phyloP scores from a whole-genome alignment of 2,888 invertebrate genomes.

The Ferrisia virgata region DNA sequence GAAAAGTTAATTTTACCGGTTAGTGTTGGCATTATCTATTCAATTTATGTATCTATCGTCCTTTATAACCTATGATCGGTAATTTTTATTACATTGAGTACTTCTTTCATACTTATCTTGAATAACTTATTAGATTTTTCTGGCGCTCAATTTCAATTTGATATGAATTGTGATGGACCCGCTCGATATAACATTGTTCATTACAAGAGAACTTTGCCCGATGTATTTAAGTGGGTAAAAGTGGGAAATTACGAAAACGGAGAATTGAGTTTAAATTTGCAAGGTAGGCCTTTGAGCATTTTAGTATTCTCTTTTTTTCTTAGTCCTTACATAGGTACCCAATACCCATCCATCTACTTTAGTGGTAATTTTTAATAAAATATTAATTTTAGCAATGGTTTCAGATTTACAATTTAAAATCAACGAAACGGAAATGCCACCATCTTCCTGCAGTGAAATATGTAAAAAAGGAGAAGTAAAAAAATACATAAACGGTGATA shows the following conservation, averaged over 20 bases:
- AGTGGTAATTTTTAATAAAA: background rate
- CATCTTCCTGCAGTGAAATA: slow-evolving; percentile 85
- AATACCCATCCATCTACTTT: too few species aligned
- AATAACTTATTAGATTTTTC: slow-evolving; percentile 54
- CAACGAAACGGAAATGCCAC: slow-evolving; percentile 73
- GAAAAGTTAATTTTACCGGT: slow-evolving; percentile 86
- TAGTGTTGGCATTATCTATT: slow-evolving; percentile 51
- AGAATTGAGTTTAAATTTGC: slow-evolving; percentile 72
- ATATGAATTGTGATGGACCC: slow-evolving; percentile 86
- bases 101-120: background rate
- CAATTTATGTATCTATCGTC: background rate
- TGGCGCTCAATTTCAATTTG: slow-evolving; percentile 86
- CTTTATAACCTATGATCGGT: background rate
- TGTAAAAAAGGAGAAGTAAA: slow-evolving; percentile 87
- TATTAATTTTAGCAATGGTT: slow-evolving; percentile 28
- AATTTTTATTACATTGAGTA: background rate
- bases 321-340: background rate
- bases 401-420: slow-evolving; percentile 80
- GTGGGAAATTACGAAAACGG: slow-evolving; percentile 86
- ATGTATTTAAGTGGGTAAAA: slow-evolving; percentile 77
- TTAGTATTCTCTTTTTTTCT: background rate
- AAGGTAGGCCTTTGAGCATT: too few species aligned
- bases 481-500: slow-evolving; percentile 87
- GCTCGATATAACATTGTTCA: slow-evolving; percentile 94
- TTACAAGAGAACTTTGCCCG: slow-evolving; percentile 76